Evolutionary conservation across 2,888 invertebrate genomes (phyloP), one percentile per base, ranked within the genome.

Genomic region (Syrista parreyssii): DNA sequence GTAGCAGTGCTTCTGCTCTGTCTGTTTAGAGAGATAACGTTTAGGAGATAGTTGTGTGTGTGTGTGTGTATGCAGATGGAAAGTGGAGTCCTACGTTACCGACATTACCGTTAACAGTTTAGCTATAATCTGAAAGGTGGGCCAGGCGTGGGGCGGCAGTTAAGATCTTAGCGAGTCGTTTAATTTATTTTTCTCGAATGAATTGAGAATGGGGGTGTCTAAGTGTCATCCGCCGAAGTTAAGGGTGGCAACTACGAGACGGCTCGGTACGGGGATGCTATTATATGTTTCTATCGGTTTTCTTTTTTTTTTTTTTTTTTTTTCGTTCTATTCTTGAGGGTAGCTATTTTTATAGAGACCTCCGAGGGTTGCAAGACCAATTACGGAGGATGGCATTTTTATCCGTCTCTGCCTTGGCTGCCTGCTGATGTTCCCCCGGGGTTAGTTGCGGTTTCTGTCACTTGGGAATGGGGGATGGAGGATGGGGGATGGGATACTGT

Each of bases 371-470:
- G 23, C 55, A 55, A 15, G 71, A 32, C 12, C 71, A 71, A 71
- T 71, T 71, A 71, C 71, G 32, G 71, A 71, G 31, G 71, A 71
- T 71, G 71, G 31, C 71, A 23, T 71, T 71, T 71, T 71, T 71
- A 31, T 31, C 32, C 71, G 55, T 55, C 55, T 55, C 55, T 55
- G 55, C 55, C 23, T 23, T 55, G 23, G 23, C 55, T 55, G 23
- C 23, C 23, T 55, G 55, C 55, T 55, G 55, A 55, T 15, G 9
- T 55, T 23, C 55, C 2, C 55, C 23, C 23, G 55, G 23, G 55
- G 23, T 55, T 55, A 55, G 55, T 55, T 55, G 55, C 55, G 55
- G 55, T 55, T 55, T 9, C 55, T 55, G 23, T 55, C 71, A 71
- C 71, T 71, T 71, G 71, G 31, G 71, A 1, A 32, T 12, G 32